Percentiles rank a stretch among this genome's conserved stretches.
Conservation (phyloP, 2,797 vertebrate genomes). For the Oceanodroma leucorhoa region DNA sequence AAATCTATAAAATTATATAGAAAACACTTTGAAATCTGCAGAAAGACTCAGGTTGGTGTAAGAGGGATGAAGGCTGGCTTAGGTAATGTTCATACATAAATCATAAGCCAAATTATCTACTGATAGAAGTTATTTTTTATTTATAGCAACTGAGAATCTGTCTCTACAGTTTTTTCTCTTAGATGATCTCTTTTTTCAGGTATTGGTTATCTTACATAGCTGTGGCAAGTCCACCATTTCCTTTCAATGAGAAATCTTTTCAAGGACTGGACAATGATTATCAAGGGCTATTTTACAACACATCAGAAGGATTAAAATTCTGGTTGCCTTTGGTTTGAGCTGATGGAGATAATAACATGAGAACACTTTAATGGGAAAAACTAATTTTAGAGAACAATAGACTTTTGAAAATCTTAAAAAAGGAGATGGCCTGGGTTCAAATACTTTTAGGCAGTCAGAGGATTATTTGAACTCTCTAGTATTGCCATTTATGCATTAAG, state of each 20-base stretch:
- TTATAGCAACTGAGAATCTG: neutral
- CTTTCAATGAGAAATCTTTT: neutral
- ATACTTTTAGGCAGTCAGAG: neutral
- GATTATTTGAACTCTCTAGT: neutral
- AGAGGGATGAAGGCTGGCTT: neutral
- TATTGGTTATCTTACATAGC: neutral
- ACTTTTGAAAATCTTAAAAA: neutral
- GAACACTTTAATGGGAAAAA: neutral
- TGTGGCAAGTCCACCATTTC: neutral
- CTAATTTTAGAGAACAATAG: neutral
- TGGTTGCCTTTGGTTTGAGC: neutral
- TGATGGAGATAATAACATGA: neutral
- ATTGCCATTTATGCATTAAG: neutral
- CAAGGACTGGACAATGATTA: neutral
- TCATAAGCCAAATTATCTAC: neutral
- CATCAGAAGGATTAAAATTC: neutral
- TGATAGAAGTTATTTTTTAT: slow-evolving; percentile 12
- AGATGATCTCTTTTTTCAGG: neutral
- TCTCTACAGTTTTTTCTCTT: neutral
- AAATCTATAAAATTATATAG: neutral
- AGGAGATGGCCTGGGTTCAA: neutral
- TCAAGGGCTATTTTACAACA: neutral
- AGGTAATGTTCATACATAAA: slow-evolving; percentile 1
- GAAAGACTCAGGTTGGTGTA: neutral
- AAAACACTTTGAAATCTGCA: neutral